Base-by-base conservation (phyloP, 2,797 vertebrate genomes). In the Siniperca scherzeri region DNA sequence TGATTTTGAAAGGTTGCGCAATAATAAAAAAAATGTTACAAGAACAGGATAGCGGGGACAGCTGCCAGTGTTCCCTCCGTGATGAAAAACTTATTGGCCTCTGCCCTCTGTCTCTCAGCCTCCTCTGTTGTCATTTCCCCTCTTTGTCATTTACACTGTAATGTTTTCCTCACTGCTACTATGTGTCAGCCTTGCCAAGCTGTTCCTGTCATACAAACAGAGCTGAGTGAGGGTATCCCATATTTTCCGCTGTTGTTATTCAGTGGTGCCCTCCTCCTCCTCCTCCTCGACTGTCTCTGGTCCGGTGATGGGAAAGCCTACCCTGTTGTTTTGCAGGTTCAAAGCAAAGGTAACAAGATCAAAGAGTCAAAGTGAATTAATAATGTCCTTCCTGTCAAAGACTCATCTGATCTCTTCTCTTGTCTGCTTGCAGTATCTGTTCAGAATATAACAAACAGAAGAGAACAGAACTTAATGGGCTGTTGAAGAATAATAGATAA, bases 51-150 rank as follows among this genome's bases (percentile, higher is more conserved):
- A 67, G 59, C 76, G 74, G 78, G 42, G 84, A 79, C 68, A 67
- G 81, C 81, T 86, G 90, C 82, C 87, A 82, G 77, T 21, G 53
- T 74, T 90, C 78, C 82, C 86, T 74, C 67, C 55, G 69, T 88
- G 87, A 88, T 93, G 89, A 93, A 90, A 91, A 81, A 80, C 80
- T 48, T 65, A 81, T 40, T 82, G 83, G 81, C 86, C 86, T 81
- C 80, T 91, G 86, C 81, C 72, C 83, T 87, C 84, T 57, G 70
- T 80, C 81, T 89, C 74, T 87, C 88, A 85, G 82, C 78, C 83
- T 89, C 77, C 65, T 84, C 84, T 91, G 87, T 83, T 88, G 85
- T 91, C 86, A 90, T 91, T 93, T 93, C 90, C 93, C 82, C 77
- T 92, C 83, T 92, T 94, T 93, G 88, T 94, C 89, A 84, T 76